Percentiles rank a stretch among this genome's conserved stretches.
phyloP scores from a whole-genome alignment of 2,113 vertebrate species.

The Lontra canadensis region DNA sequence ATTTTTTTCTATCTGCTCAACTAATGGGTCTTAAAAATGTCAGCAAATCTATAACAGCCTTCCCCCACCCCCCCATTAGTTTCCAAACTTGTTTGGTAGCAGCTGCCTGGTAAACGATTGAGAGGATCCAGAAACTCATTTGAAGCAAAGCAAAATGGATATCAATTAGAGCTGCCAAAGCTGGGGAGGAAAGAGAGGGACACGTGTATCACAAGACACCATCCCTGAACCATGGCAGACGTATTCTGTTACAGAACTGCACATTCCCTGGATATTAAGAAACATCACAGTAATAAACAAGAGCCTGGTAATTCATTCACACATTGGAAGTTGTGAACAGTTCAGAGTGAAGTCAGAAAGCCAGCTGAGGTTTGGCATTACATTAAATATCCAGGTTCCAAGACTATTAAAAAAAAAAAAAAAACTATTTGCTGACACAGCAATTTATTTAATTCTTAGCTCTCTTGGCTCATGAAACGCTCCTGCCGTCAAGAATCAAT shows the following conservation, averaged over 20 bases:
- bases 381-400: constrained; percentile 37
- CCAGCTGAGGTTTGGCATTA: constrained; percentile 46
- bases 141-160: neutral
- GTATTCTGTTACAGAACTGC: neutral
- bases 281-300: neutral
- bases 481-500: constrained; percentile 3
- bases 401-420: neutral
- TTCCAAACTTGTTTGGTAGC: neutral
- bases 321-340: neutral
- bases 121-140: neutral
- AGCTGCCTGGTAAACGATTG: neutral
- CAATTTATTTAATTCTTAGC: constrained; percentile 22
- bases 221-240: neutral
- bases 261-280: neutral
- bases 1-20: neutral
- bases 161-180: neutral
- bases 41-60: neutral
- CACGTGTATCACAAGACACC: fast-evolving
- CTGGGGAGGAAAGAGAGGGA: neutral
- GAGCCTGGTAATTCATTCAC: neutral
- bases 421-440: constrained; percentile 56
- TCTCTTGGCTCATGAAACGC: neutral
- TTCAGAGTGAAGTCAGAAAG: constrained; percentile 47
- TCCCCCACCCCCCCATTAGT: neutral
- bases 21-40: constrained; percentile 48